Percentiles rank a stretch among this genome's conserved stretches.
These are phyloP conservation scores for Empidonax traillii DNA, from an alignment of 2,113 vertebrate species.

Conservation along the genomic window DNA sequence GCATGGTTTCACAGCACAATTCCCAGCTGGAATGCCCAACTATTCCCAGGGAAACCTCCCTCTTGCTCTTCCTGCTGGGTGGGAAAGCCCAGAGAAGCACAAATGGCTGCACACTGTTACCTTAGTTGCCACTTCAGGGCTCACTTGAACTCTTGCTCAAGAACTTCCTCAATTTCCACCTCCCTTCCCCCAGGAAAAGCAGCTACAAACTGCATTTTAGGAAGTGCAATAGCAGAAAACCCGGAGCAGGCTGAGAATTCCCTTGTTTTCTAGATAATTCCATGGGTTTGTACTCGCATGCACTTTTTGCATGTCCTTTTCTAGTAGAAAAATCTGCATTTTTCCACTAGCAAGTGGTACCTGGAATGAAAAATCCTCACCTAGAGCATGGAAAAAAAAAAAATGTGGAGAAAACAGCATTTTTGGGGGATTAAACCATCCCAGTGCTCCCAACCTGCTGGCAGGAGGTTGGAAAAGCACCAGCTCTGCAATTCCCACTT, in stretches of 20 bases:
- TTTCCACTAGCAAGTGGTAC: not conserved
- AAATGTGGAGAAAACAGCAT: not conserved
- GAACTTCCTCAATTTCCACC: not conserved
- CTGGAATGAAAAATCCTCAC: not conserved
- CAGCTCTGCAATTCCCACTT: not conserved
- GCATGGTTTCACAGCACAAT: slow-evolving; percentile 18
- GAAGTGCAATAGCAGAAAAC: not conserved
- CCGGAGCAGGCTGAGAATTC: not conserved
- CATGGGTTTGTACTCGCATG: not conserved
- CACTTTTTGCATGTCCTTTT: not conserved
- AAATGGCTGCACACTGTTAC: slow-evolving; percentile 51
- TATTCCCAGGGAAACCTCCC: not conserved
- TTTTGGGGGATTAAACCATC: not conserved
- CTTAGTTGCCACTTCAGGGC: not conserved
- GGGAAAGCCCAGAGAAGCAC: slow-evolving; percentile 6
- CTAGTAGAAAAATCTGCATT: not conserved
- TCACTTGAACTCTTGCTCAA: not conserved
- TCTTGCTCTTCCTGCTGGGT: not conserved
- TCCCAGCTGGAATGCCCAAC: not conserved
- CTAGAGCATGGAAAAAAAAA: not conserved
- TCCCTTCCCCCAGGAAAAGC: not conserved
- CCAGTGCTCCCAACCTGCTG: not conserved
- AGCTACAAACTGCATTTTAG: not conserved
- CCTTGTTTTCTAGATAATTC: not conserved
- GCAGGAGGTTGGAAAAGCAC: not conserved